Base-by-base conservation (phyloP, 2,797 vertebrate species). In the Setipinna tenuifilis region DNA sequence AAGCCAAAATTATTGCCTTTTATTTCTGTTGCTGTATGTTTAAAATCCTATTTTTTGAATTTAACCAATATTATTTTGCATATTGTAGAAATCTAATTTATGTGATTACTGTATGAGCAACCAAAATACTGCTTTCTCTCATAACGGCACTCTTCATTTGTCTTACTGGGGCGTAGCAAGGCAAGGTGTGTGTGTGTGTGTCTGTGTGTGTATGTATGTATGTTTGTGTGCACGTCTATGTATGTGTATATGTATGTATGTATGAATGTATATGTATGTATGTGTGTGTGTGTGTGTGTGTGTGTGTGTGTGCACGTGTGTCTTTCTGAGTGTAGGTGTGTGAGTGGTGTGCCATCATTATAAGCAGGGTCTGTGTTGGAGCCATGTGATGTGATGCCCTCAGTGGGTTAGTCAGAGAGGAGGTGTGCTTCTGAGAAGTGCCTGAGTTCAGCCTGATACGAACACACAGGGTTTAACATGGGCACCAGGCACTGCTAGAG, bases 41-140 rank as follows among this genome's bases (percentile, higher is more conserved):
- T 82, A 85, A 89, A 87, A 86, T 86, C 83, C 86, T 88, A 87
- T 87, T 88, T 88, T 78, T 86, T 89, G 85, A 86, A 86, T 87
- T 87, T 88, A 84, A 87, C 81, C 84, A 85, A 86, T 83, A 85
- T 86, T 88, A 86, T 86, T 89, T 90, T 87, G 85, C 80, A 88
- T 86, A 87, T 86, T 89, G 86, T 89, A 89, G 90, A 87, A 86
- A 87, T 86, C 83, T 89, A 86, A 88, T 85, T 89, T 88, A 89
- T 89, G 86, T 88, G 82, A 90, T 87, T 58, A 58, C 41, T 61
- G 54, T 85, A 84, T 85, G 81, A 84, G 85, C 87, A 88, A 86
- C 85, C 88, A 88, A 87, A 89, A 90, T 87, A 87, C 83, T 88
- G 85, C 85, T 84, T 82, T 48, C 86, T 85, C 71, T 78, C 71